Evolutionary conservation across 2,113 vertebrate genomes (phyloP), one percentile per base, ranked within the genome.

Genomic region (Diadophis punctatus): DNA sequence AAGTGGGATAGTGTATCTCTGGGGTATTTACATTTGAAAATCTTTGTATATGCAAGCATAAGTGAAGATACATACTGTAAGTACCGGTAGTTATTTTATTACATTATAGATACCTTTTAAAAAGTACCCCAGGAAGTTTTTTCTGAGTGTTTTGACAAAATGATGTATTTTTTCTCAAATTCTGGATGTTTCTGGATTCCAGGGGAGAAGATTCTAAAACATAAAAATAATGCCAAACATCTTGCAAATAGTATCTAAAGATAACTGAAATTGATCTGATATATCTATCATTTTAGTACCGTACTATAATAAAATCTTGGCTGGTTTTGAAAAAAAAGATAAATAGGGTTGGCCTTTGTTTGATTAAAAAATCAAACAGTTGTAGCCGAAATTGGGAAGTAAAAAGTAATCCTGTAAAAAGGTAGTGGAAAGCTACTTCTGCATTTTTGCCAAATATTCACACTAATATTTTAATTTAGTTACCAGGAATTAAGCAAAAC

Each of bases 81-180:
- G n/a, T n/a, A n/a, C n/a, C n/a, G 20, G 18, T 22, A 80, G 7
- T 39, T 80, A 39, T 80, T 39, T 8, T 34, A 92, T 16, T 56
- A 43, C 4, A 49, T 86, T 89, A 95, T 20, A 94, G 96, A 96
- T 97, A 96, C 98, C 93, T 95, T 94, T 96, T 95, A 52, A 94
- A 96, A 48, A 89, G 88, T 87, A 94, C 92, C 92, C 90, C 91
- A 95, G 93, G 94, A 87, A 94, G 85, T 91, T 93, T 97, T 53
- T 53, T 95, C 93, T 93, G 60, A 94, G 92, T 85, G 80, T 96
- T 93, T 68, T 95, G 96, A 91, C 90, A 63, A 87, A 92, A 87
- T 74, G 91, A 55, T 52, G 95, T 93, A 95, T 20, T 46, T 23
- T 90, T 90, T 49, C 93, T 92, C 93, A 89, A 55, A 95, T 93